These are phyloP conservation scores for Apomyelois bistriatella DNA, from an alignment of 2,888 invertebrate genomes.

Conservation along the genomic window DNA sequence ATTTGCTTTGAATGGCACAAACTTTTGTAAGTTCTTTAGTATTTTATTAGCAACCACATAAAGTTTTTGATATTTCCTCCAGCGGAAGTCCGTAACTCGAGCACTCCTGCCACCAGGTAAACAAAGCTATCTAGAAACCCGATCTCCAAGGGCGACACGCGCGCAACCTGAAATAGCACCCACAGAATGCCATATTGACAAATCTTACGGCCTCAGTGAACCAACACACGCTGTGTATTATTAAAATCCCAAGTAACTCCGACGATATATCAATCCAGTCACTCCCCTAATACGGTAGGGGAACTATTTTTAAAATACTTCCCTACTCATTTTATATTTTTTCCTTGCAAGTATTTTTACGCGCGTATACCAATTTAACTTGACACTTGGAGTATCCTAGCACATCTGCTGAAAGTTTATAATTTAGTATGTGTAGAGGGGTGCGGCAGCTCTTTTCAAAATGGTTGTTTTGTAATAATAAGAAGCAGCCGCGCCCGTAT, in stretches of 20 bases:
- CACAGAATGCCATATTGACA: constrained; percentile 74
- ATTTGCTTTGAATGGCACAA: too few relatives aligned
- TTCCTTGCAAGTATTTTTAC: constrained; percentile 73
- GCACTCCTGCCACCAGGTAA: constrained; percentile 29
- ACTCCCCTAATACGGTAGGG: constrained; percentile 64
- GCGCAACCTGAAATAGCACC: constrained; percentile 70
- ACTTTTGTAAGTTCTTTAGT: neutral
- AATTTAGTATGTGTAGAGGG: constrained; percentile 9
- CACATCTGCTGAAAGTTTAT: constrained; percentile 8
- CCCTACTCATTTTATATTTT: constrained; percentile 76
- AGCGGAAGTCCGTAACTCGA: constrained; percentile 51
- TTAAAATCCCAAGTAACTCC: constrained; percentile 77
- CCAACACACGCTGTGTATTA: constrained; percentile 75
- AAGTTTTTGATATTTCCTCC: neutral
- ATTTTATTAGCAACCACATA: neutral
- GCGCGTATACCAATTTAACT: constrained; percentile 38
- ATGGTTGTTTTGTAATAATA: constrained; percentile 62
- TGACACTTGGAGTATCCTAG: constrained; percentile 25
- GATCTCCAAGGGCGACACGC: constrained; percentile 60
- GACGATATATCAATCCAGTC: constrained; percentile 71
- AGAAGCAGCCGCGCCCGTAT: constrained; percentile 61
- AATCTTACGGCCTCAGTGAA: constrained; percentile 75
- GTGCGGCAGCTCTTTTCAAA: constrained; percentile 42
- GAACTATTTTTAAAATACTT: constrained; percentile 77
- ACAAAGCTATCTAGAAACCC: constrained; percentile 62